These are phyloP conservation scores for Epinotia bilunana DNA, from an alignment of 2,888 invertebrate genomes.

Conservation along the genomic window DNA sequence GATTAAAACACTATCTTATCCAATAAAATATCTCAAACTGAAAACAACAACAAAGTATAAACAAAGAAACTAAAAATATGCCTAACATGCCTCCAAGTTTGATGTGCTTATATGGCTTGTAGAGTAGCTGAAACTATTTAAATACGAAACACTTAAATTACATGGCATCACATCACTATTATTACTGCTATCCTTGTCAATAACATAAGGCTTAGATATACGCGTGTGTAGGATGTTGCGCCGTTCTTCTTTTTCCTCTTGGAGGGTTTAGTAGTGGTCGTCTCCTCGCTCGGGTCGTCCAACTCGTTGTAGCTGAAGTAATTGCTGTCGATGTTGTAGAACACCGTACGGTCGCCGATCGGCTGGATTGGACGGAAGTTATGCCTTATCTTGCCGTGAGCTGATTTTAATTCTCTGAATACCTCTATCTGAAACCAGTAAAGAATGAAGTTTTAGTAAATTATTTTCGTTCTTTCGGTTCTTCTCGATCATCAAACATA, in stretches of 20 bases:
- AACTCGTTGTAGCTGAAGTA: constrained; percentile 77
- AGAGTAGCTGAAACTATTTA: background rate
- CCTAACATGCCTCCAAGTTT: background rate
- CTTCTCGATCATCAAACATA: too few species aligned
- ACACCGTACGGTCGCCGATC: constrained; percentile 87
- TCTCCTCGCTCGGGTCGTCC: constrained; percentile 64
- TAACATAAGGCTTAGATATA: constrained; percentile 49
- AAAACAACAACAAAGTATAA: background rate
- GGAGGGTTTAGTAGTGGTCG: constrained; percentile 52
- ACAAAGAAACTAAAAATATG: background rate
- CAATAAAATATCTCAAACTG: background rate
- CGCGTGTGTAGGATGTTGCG: constrained; percentile 22
- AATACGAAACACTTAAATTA: constrained; percentile 6
- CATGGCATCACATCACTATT: constrained; percentile 44
- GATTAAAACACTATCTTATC: background rate
- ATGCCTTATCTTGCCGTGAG: constrained; percentile 88
- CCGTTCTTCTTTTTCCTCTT: constrained; percentile 59
- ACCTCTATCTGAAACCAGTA: constrained; percentile 86
- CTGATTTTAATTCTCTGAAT: constrained; percentile 88
- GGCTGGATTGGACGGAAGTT: constrained; percentile 94
- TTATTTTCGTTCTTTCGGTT: too few species aligned
- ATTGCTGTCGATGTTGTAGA: constrained; percentile 82
- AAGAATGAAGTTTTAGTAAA: background rate
- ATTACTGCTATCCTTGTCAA: constrained; percentile 47
- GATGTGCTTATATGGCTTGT: background rate